Evolutionary conservation across 2,888 invertebrate species (phyloP).

Genomic region (Hypomecis atomaria): DNA sequence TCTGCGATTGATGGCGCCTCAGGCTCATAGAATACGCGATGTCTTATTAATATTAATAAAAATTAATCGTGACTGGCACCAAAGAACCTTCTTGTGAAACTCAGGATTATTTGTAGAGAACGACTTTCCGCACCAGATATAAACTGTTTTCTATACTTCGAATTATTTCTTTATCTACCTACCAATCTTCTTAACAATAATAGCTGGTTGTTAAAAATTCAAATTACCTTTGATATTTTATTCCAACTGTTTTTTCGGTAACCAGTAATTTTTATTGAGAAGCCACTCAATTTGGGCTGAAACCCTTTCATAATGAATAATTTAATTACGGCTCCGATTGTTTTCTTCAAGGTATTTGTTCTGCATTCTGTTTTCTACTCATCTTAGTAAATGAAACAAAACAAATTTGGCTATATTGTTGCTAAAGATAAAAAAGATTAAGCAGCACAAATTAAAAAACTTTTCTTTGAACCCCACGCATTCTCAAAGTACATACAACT

Average conservation of each 20-base stretch:
- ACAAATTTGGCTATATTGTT: neutral
- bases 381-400: neutral
- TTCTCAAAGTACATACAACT: conserved; percentile 18
- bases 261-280: conserved; percentile 34
- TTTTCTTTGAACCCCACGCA: conserved; percentile 15
- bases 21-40: conserved; percentile 11
- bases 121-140: neutral
- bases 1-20: conserved; percentile 22
- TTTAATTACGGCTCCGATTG: conserved; percentile 8
- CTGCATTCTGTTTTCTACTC: neutral
- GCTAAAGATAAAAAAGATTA: conserved; percentile 4
- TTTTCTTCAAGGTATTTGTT: neutral
- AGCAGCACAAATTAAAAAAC: conserved; percentile 28
- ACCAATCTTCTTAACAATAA: neutral
- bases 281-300: conserved; percentile 14
- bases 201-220: neutral
- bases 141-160: neutral
- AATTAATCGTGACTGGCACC: conserved; percentile 24
- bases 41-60: conserved; percentile 26
- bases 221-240: conserved; percentile 43
- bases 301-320: conserved; percentile 1
- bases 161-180: neutral
- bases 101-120: neutral
- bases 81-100: neutral
- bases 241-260: conserved; percentile 38